Percentiles rank a stretch among this genome's conserved stretches.
Conservation (phyloP, 23 tunicate genomes). For the Phallusia fumigata region DNA sequence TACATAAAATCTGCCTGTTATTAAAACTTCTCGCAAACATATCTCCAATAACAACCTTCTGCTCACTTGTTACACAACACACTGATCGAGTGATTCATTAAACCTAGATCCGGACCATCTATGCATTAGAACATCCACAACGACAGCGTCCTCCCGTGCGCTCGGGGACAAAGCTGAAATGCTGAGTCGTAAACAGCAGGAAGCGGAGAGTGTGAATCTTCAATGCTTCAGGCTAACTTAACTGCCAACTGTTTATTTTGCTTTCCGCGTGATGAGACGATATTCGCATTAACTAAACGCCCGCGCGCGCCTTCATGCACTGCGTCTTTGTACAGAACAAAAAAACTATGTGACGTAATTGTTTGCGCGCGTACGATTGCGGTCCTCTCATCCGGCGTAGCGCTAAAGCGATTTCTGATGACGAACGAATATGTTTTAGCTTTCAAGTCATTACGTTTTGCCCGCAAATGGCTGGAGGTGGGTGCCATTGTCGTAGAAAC, state of each 20-base stretch:
- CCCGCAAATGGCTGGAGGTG: no score
- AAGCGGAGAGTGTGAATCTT: background rate
- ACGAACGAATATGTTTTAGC: background rate
- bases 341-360: background rate
- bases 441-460: background rate
- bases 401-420: conserved; percentile 8
- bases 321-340: background rate
- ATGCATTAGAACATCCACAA: background rate
- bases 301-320: background rate
- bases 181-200: background rate
- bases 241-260: background rate
- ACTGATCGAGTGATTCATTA: no score
- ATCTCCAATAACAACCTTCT: no score
- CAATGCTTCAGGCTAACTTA: background rate
- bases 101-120: background rate
- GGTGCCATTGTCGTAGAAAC: no score
- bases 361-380: background rate
- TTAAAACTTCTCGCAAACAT: no score
- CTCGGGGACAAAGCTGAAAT: background rate
- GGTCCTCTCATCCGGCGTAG: background rate
- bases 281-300: background rate
- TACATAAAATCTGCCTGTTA: no score
- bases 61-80: no score
- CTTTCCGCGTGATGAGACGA: background rate
- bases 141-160: background rate